Evolutionary conservation across 2,888 invertebrate genomes (phyloP), one percentile per base, ranked within the genome.

Genomic region (Smittia sp.): DNA sequence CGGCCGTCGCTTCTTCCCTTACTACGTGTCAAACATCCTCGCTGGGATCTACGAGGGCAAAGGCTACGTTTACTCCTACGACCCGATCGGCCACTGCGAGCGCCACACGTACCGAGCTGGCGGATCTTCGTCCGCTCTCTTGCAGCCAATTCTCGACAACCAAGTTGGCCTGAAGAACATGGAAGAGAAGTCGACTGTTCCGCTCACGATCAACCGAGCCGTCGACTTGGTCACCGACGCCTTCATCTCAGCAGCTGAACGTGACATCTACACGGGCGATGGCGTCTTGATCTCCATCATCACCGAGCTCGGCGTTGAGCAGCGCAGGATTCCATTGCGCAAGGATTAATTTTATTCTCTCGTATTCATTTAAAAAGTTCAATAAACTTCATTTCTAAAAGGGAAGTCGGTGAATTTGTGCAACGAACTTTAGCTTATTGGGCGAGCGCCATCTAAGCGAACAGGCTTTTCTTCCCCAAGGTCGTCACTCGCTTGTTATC

Each of bases 181-280:
- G 78, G 89, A 90, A 80, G 84, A 84, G 1, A 84, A 84, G 62
- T 85, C 84, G 1, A 32, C 39, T 15, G 27, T 46, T 20, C 86
- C 90, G 0, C 80, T 97, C 13, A 85, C 90, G 0, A 83, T 88
- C 78, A 96, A 96, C 74, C 90, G 90, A 78, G 98, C 98, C 0
- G 81, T 95, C 11, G 86, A 89, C 3, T 85, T 98, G 38, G 85
- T 98, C 54, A 96, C 95, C 79, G 99, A 99, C 84, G 94, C 94
- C 0, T 99, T 99, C 81, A 95, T 96, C 77, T 95, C 98, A 73
- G 98, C 98, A 1, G 94, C 98, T 1, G 99, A 99, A 81, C 88
- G 99, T 79, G 98, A 99, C 81, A 98, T 98, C 79, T 93, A 96
- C 79, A 98, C 98, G 74, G 99, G 98, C 67, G 98, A 98, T 84